Conservation (phyloP, 1,140 invertebrate genomes). For the Metaphire vulgaris region DNA sequence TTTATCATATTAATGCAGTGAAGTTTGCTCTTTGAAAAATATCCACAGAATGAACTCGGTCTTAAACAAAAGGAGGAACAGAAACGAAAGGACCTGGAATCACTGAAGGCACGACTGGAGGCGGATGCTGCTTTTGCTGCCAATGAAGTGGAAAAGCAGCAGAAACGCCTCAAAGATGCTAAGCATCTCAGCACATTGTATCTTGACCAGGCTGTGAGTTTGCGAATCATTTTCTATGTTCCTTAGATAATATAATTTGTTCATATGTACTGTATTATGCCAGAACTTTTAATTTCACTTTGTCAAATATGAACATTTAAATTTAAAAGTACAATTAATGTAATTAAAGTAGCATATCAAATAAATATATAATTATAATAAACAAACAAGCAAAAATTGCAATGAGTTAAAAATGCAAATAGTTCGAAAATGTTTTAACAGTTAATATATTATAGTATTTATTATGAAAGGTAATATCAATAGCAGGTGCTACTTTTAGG, state of each 20-base stretch:
- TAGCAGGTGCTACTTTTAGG: too few species aligned
- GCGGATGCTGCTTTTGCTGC: constrained; percentile 1
- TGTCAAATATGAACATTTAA: too few species aligned
- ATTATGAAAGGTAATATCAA: background rate
- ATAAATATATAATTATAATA: too few species aligned
- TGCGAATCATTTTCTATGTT: background rate
- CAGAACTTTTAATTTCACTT: too few species aligned
- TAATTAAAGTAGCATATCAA: too few species aligned
- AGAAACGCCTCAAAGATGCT: background rate
- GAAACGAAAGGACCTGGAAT: constrained; percentile 13
- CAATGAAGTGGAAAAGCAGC: constrained; percentile 7
- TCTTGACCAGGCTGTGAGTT: constrained; percentile 35
- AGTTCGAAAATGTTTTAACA: too few species aligned
- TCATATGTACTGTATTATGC: too few species aligned
- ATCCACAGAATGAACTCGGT: background rate
- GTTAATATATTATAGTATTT: too few species aligned
- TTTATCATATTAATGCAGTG: too few species aligned
- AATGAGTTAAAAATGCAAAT: background rate
- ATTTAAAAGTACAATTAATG: too few species aligned
- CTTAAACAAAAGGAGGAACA: background rate
- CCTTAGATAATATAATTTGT: too few species aligned
- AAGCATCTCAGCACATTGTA: background rate
- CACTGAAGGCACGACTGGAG: constrained; percentile 4
- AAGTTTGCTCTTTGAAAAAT: too few species aligned
- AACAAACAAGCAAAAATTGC: background rate